Evolutionary conservation across 2,888 invertebrate species (phyloP).

Genomic region (Laothoe populi): DNA sequence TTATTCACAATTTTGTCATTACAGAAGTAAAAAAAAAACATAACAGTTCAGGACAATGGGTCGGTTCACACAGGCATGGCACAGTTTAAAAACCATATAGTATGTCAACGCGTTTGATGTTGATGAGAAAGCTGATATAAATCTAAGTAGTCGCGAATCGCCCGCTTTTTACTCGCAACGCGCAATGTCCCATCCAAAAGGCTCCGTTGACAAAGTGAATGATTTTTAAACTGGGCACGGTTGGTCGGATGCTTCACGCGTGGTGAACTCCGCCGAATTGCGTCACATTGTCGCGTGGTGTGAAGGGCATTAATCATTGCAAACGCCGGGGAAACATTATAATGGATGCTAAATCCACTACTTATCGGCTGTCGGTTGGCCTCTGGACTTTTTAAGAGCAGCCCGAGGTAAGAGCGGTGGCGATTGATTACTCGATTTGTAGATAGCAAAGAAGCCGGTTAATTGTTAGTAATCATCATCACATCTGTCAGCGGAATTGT

Average conservation of each 20-base stretch:
- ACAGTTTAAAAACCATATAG: background rate
- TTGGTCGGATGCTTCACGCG: slow-evolving; percentile 50
- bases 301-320: slow-evolving; percentile 65
- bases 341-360: slow-evolving; percentile 71
- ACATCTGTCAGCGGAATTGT: too few species aligned
- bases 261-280: slow-evolving; percentile 45
- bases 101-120: background rate
- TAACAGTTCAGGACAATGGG: slow-evolving; percentile 37
- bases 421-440: background rate
- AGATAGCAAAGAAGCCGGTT: too few species aligned
- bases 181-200: background rate
- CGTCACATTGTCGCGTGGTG: slow-evolving; percentile 43
- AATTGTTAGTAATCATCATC: too few species aligned
- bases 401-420: slow-evolving; percentile 34
- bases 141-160: too few species aligned
- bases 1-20: slow-evolving; percentile 28
- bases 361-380: slow-evolving; percentile 57
- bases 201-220: background rate
- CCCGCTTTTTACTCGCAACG: too few species aligned
- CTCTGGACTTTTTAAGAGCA: slow-evolving; percentile 50
- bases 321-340: slow-evolving; percentile 60
- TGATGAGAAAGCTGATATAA: background rate
- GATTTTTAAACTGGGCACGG: slow-evolving; percentile 21
- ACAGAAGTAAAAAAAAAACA: slow-evolving; percentile 18
- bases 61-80: slow-evolving; percentile 41